Evolutionary conservation across 2,113 vertebrate genomes (phyloP), one percentile per base, ranked within the genome.

Genomic region (Galeopterus variegatus): DNA sequence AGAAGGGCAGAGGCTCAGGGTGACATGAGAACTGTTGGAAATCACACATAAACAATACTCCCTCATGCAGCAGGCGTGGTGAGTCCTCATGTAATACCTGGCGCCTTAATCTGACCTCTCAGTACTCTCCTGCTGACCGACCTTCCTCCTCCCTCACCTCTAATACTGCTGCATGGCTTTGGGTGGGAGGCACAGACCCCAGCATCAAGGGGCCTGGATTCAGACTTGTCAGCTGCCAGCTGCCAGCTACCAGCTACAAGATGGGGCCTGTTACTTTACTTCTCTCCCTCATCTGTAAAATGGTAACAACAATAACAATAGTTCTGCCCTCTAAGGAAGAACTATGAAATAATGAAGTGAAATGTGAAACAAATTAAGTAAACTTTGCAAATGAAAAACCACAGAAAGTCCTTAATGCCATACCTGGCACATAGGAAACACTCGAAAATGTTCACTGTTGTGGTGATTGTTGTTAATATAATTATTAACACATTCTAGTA

Each of bases 351-450:
- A 84, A 56, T 56, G 62, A 75, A 31, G 54, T 58, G 21, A 88
- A 24, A 65, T 82, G 21, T 14, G 41, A 91, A 56, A 82, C 62
- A 54, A 69, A 15, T 21, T 21, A 85, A 87, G 54, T 69, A 24
- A 45, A 92, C 60, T 31, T 41, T 56, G 28, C 86, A 90, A 72
- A 70, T n/a, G 23, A 48, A 58, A 67, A 84, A 62, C 54, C 41
- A 77, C 8, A 0, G 36, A 18, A 90, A 91, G 18, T 26, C 41
- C 24, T 80, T 12, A 45, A 45, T 23, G 9, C 26, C 24, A 62
- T 11, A 48, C 62, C 41, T 75, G 19, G 69, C 23, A 73, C 50
- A 62, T 1, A 50, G 65, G 6, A 82, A 80, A 83, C 65, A 72
- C 9, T 72, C 26, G 28, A 50, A 62, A 93, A 76, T 19, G 62